A percentile compares a stretch with the other conserved stretches of the same genome.
These are phyloP conservation scores for Drosophila triauraria DNA, from an alignment of 1,140 invertebrate species.

Conservation along the genomic window DNA sequence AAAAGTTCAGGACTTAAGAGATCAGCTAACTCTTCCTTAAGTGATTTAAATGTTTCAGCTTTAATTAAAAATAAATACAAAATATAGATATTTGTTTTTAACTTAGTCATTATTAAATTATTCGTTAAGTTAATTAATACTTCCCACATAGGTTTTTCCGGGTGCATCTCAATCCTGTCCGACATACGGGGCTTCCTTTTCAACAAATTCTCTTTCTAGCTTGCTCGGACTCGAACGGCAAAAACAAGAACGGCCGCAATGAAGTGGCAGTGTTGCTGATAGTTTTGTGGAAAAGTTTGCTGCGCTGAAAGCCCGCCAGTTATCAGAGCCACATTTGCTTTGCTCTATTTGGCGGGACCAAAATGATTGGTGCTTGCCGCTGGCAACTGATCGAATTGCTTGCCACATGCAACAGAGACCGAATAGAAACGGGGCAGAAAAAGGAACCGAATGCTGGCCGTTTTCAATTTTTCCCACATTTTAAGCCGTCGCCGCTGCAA, in stretches of 20 bases:
- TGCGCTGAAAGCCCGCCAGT: constrained; percentile 31
- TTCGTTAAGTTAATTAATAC: no score
- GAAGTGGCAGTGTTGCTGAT: constrained; percentile 47
- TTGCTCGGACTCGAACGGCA: constrained; percentile 30
- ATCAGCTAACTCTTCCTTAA: no score
- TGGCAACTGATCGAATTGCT: constrained; percentile 71
- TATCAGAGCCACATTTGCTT: constrained; percentile 65
- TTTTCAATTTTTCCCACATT: constrained; percentile 38
- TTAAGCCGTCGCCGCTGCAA: background rate
- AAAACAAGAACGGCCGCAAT: constrained; percentile 34
- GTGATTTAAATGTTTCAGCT: no score
- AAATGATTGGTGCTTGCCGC: constrained; percentile 59
- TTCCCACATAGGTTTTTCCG: background rate
- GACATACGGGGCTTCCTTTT: constrained; percentile 43
- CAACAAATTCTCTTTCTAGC: constrained; percentile 18
- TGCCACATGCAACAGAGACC: constrained; percentile 54
- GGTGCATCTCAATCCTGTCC: constrained; percentile 28
- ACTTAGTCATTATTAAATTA: background rate
- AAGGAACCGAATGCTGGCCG: constrained; percentile 19
- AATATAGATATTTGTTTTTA: background rate
- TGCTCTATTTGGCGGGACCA: constrained; percentile 56
- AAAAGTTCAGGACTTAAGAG: accelerated
- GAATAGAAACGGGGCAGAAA: constrained; percentile 1
- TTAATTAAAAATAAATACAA: no score
- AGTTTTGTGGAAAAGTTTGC: constrained; percentile 63